Evolutionary conservation across 2,113 vertebrate species (phyloP).

Genomic region (Chionomys nivalis): DNA sequence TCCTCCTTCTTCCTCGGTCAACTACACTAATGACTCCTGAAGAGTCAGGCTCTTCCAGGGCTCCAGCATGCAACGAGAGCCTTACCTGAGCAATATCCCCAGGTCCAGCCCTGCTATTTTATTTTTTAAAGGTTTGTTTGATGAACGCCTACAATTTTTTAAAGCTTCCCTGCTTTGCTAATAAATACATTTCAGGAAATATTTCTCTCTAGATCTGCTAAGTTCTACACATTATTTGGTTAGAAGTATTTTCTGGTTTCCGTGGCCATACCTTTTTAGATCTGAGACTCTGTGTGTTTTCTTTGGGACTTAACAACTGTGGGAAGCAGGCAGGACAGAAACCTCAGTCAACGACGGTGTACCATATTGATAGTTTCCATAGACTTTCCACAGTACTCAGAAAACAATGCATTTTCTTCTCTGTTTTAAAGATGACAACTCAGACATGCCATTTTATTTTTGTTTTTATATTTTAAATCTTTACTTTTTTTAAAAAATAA

Average conservation of each 20-base stretch:
- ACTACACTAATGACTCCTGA: background rate
- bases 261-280: background rate
- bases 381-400: background rate
- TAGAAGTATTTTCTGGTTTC: constrained; percentile 9
- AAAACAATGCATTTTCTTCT: background rate
- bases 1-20: background rate
- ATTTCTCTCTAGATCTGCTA: constrained; percentile 1
- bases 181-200: constrained; percentile 20
- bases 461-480: background rate
- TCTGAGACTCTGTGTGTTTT: too few relatives aligned
- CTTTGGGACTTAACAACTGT: too few relatives aligned
- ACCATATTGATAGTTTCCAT: background rate
- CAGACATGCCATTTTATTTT: background rate
- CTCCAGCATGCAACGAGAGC: background rate
- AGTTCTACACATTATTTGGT: background rate
- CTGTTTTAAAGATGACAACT: background rate
- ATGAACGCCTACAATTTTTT: constrained; percentile 3
- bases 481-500: background rate
- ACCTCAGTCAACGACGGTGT: background rate
- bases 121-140: background rate
- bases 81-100: background rate
- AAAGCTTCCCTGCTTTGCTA: constrained; percentile 26
- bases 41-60: background rate
- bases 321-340: too few relatives aligned
- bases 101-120: background rate